A percentile compares a stretch with the other conserved stretches of the same genome.
Conservation (phyloP, 35 echinoderm and acorn worm genomes). For the Ophiothrix spiculata region DNA sequence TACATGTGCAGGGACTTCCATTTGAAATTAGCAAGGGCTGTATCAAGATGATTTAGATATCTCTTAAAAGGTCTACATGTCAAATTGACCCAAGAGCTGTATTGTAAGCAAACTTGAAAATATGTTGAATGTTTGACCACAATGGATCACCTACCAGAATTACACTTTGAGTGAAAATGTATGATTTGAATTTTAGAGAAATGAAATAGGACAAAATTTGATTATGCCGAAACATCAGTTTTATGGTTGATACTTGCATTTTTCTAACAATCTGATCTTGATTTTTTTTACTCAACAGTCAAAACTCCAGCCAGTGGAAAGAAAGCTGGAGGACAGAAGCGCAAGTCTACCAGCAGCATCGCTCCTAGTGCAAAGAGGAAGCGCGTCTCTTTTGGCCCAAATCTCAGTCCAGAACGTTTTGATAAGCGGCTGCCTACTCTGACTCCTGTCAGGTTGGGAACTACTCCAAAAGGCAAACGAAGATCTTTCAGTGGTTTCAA, state of each 20-base stretch:
- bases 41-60: background rate
- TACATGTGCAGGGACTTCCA: too few relatives aligned
- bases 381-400: slow-evolving; percentile 93
- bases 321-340: slow-evolving; percentile 62
- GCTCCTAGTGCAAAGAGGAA: slow-evolving; percentile 73
- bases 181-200: too few relatives aligned
- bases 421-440: slow-evolving; percentile 84
- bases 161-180: background rate
- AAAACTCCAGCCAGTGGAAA: slow-evolving; percentile 9
- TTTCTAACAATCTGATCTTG: background rate
- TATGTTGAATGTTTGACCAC: background rate
- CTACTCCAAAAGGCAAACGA: slow-evolving; percentile 46
- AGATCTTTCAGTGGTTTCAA: slow-evolving; percentile 53
- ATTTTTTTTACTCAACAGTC: slow-evolving; percentile 7
- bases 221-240: too few relatives aligned
- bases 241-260: background rate
- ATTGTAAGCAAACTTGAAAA: background rate
- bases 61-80: background rate
- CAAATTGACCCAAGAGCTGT: background rate
- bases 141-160: background rate
- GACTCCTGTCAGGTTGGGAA: slow-evolving; percentile 78
- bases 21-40: too few relatives aligned
- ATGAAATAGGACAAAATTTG: too few relatives aligned
- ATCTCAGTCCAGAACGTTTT: slow-evolving; percentile 94
- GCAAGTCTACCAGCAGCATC: slow-evolving; percentile 46